Percentiles rank a stretch among this genome's conserved stretches.
phyloP scores from a whole-genome alignment of 1,140 invertebrate genomes.

The Asbolus verrucosus region DNA sequence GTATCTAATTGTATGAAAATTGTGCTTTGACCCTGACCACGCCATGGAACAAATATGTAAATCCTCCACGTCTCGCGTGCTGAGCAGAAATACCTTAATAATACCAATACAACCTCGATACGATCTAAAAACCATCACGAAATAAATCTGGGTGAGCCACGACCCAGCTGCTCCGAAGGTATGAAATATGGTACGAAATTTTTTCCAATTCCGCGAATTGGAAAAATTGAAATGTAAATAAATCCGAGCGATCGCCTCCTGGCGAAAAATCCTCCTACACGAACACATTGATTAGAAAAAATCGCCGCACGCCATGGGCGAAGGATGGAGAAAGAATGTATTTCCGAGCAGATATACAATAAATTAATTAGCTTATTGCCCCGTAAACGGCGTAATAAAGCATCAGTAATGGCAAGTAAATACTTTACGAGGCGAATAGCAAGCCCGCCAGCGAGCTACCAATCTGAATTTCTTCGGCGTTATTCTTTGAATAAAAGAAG shows the following conservation, averaged over 20 bases:
- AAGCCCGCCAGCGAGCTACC: background rate
- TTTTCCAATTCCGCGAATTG: background rate
- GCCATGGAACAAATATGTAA: slow-evolving; percentile 10
- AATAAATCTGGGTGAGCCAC: slow-evolving; percentile 9
- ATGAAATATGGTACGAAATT: background rate
- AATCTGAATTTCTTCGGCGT: background rate
- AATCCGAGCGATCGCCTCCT: no score
- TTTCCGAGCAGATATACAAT: background rate
- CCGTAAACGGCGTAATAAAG: slow-evolving; percentile 19
- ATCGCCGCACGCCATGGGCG: background rate
- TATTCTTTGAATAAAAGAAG: background rate
- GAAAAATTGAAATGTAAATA: no score
- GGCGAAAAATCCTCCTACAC: no score
- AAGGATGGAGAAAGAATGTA: background rate
- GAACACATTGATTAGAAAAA: background rate
- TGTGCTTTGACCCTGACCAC: slow-evolving; percentile 19
- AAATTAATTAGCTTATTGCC: slow-evolving; percentile 32
- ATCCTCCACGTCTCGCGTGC: slow-evolving; percentile 10
- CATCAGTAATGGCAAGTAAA: slow-evolving; percentile 31
- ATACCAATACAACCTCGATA: slow-evolving; percentile 9
- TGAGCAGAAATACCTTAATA: slow-evolving; percentile 25
- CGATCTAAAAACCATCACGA: slow-evolving; percentile 3
- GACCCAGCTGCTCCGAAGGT: background rate
- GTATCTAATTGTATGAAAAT: no score
- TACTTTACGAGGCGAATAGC: background rate